phyloP scores from a whole-genome alignment of 2,888 invertebrate species.

The Deilephila elpenor region DNA sequence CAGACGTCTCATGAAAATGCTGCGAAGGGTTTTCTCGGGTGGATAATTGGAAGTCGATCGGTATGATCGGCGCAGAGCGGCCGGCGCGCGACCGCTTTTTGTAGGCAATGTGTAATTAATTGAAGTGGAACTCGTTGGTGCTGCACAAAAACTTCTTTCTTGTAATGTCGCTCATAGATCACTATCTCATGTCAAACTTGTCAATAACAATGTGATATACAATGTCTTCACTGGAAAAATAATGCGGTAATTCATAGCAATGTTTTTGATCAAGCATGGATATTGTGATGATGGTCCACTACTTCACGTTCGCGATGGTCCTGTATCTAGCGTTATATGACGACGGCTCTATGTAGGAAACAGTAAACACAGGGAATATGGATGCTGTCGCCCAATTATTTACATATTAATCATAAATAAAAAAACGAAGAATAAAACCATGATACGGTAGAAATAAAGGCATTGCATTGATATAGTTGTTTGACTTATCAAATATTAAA shows the following conservation, averaged over 20 bases:
- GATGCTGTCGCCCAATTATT: not conserved
- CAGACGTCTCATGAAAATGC: constrained; percentile 63
- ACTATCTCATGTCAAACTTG: constrained; percentile 53
- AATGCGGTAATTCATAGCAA: constrained; percentile 30
- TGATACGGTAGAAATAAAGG: not conserved
- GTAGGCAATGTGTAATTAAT: constrained; percentile 60
- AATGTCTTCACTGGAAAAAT: constrained; percentile 30
- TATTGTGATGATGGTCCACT: constrained; percentile 52
- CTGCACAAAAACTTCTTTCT: constrained; percentile 50
- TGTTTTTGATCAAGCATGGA: constrained; percentile 48
- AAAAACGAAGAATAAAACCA: not conserved
- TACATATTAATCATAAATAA: not conserved
- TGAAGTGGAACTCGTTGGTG: constrained; percentile 49
- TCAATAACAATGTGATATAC: constrained; percentile 36
- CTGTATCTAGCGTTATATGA: constrained; percentile 43
- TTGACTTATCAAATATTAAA: not conserved
- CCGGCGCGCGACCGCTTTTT: constrained; percentile 59
- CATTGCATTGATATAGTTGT: not conserved
- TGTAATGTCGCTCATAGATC: constrained; percentile 52
- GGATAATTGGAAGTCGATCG: constrained; percentile 64
- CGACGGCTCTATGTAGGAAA: constrained; percentile 33
- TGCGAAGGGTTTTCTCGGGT: constrained; percentile 59
- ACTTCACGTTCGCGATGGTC: constrained; percentile 51
- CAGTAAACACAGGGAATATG: not conserved
- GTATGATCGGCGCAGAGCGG: constrained; percentile 41